Evolutionary conservation across 2,888 invertebrate species (phyloP).

Genomic region (Penaeus monodon): DNA sequence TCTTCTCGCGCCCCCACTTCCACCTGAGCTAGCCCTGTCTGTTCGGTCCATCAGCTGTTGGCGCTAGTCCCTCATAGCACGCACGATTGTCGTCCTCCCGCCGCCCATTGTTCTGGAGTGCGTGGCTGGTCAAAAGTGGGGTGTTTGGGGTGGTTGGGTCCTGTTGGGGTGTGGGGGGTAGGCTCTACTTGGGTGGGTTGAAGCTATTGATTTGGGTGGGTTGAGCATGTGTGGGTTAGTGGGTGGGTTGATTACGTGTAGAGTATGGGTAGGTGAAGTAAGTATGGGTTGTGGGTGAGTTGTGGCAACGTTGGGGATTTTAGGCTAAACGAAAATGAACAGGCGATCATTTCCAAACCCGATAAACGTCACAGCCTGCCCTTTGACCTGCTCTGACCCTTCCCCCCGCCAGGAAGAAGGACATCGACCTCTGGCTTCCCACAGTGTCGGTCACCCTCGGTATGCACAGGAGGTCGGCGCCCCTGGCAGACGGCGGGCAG

Average conservation of each 20-base stretch:
- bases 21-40: too few species aligned
- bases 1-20: too few species aligned
- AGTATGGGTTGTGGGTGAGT: too few species aligned
- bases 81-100: conserved; percentile 20
- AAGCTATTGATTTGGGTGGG: too few species aligned
- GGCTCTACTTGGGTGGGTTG: too few species aligned
- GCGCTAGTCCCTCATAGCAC: conserved; percentile 9
- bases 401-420: not conserved
- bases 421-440: not conserved
- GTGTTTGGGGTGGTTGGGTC: too few species aligned
- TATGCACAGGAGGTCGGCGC: conserved; percentile 14
- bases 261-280: too few species aligned
- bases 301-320: too few species aligned
- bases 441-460: conserved; percentile 10
- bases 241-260: too few species aligned
- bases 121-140: not conserved
- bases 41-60: conserved; percentile 33
- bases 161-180: too few species aligned
- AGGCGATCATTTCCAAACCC: not conserved
- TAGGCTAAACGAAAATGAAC: too few species aligned
- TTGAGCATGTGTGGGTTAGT: too few species aligned
- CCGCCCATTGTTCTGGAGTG: conserved; percentile 22
- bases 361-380: not conserved
- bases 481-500: not conserved
- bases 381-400: not conserved